A percentile compares a stretch with the other conserved stretches of the same genome.
These are phyloP conservation scores for Microcebus ravelobensis DNA, from an alignment of 2,113 vertebrate species.

Conservation along the genomic window DNA sequence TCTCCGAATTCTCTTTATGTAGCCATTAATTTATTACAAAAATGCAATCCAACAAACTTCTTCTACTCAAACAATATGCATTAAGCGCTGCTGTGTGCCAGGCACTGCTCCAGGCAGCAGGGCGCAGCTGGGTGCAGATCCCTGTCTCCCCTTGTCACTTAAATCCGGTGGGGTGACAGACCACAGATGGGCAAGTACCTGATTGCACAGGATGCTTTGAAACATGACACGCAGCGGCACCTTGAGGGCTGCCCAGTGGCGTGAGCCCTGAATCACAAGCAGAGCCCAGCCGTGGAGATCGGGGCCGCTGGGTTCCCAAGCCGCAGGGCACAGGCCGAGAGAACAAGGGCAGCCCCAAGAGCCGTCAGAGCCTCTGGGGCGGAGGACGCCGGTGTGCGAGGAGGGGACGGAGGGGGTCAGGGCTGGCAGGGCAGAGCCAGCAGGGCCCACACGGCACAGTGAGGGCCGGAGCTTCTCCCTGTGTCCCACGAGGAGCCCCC, in stretches of 20 bases:
- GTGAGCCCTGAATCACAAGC: background rate
- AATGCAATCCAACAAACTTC: background rate
- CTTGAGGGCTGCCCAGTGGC: background rate
- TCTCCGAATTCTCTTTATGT: background rate
- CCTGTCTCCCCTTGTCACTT: background rate
- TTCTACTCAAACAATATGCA: background rate
- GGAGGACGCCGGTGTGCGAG: fast-evolving
- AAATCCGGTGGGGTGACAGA: fast-evolving
- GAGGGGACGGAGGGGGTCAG: fast-evolving
- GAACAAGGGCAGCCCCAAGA: fast-evolving
- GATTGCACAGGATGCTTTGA: background rate
- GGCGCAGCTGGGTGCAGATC: background rate
- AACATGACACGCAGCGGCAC: too few relatives aligned
- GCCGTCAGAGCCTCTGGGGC: too few relatives aligned
- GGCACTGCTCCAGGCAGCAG: background rate
- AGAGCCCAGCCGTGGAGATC: background rate
- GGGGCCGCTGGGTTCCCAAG: too few relatives aligned
- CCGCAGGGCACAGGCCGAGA: too few relatives aligned
- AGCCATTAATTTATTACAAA: background rate
- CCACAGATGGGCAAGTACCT: background rate
- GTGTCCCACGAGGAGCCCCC: background rate
- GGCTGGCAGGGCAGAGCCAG: fast-evolving
- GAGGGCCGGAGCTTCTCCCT: background rate
- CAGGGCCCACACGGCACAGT: fast-evolving
- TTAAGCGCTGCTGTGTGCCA: background rate